Evolutionary conservation across 2,888 invertebrate species (phyloP).

Genomic region (Megamerina dolium): DNA sequence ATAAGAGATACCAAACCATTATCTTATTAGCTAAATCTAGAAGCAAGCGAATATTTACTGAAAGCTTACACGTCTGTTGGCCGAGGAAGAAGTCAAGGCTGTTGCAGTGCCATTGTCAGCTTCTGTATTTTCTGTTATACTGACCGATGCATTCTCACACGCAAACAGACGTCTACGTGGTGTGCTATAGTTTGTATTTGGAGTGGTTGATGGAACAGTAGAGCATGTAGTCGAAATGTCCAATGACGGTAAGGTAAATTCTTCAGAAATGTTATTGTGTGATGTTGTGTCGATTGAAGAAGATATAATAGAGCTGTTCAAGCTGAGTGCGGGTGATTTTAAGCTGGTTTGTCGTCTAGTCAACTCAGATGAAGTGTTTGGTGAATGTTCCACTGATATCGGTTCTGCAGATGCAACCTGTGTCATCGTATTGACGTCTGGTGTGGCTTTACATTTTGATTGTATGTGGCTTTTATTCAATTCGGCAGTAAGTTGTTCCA

Average conservation of each 20-base stretch:
- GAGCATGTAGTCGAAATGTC: conserved; percentile 1
- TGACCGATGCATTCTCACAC: no score
- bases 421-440: not conserved
- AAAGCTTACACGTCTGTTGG: conserved; percentile 24
- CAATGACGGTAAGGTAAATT: not conserved
- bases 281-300: not conserved
- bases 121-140: no score
- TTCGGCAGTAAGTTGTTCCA: conserved; percentile 42
- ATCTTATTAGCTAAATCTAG: no score
- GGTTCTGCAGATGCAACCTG: not conserved
- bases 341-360: no score
- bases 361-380: conserved; percentile 3
- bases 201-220: not conserved
- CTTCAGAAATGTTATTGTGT: no score
- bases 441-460: conserved; percentile 12
- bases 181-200: conserved; percentile 4
- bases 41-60: no score
- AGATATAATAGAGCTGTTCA: conserved; percentile 9
- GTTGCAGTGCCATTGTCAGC: no score
- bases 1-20: no score
- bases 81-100: conserved; percentile 1
- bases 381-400: conserved; percentile 7
- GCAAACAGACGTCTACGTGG: conserved; percentile 15
- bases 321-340: conserved; percentile 9
- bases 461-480: conserved; percentile 24